Conservation (phyloP, 2,113 vertebrate genomes). For the Vulpes ferrilata region DNA sequence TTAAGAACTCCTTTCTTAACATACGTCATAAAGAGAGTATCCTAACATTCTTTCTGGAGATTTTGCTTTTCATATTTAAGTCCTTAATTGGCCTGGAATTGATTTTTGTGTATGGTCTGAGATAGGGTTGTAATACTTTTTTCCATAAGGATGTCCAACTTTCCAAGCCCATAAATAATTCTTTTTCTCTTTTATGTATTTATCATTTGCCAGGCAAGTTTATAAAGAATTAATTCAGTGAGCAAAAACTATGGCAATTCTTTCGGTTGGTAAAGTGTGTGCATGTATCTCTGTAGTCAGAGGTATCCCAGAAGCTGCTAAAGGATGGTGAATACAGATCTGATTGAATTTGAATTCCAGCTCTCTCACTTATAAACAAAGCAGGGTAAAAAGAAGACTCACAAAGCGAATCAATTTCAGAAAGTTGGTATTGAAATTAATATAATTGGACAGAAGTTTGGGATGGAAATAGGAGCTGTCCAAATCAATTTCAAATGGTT, state of each 20-base stretch:
- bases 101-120: constrained; percentile 13
- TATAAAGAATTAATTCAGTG: neutral
- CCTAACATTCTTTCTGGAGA: neutral
- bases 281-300: neutral
- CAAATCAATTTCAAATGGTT: constrained; percentile 36
- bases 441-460: constrained; percentile 36
- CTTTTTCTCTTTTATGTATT: neutral
- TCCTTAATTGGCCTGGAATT: constrained; percentile 14
- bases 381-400: constrained; percentile 10
- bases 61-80: constrained; percentile 5
- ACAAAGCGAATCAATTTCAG: constrained; percentile 33
- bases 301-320: neutral
- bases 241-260: neutral
- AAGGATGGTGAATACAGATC: neutral
- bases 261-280: neutral
- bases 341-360: constrained; percentile 1
- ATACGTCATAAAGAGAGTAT: neutral
- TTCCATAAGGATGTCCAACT: neutral
- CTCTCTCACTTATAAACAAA: constrained; percentile 42
- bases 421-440: constrained; percentile 35
- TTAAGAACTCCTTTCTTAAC: neutral
- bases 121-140: neutral
- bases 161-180: neutral
- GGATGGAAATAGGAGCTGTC: constrained; percentile 9
- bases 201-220: neutral